phyloP scores from a whole-genome alignment of 2,797 vertebrate genomes.

The Poecilia gillii region DNA sequence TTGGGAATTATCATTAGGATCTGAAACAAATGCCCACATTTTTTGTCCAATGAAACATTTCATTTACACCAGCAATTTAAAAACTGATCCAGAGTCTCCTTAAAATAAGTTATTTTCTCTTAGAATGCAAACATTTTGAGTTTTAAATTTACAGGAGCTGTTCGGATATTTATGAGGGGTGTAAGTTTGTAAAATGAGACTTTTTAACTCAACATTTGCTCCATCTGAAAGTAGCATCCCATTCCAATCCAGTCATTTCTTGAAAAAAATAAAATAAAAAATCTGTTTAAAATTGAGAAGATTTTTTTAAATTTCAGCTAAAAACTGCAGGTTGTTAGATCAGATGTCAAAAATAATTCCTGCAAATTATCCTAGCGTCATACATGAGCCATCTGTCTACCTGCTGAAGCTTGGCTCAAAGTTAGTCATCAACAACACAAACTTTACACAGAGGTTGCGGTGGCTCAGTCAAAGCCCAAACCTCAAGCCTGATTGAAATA shows the following conservation, averaged over 20 bases:
- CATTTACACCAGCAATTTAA: neutral
- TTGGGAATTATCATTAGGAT: neutral
- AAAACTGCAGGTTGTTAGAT: neutral
- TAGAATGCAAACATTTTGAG: neutral
- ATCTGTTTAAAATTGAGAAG: neutral
- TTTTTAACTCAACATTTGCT: neutral
- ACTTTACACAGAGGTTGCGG: neutral
- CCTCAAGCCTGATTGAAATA: neutral
- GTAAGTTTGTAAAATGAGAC: neutral
- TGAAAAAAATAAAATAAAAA: neutral
- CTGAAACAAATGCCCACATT: neutral
- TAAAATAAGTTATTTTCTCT: neutral
- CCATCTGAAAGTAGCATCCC: too few species aligned
- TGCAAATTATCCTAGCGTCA: neutral
- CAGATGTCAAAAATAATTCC: neutral
- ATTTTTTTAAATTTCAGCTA: neutral
- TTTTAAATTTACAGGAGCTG: neutral
- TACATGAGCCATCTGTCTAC: neutral
- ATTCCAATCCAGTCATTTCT: too few species aligned
- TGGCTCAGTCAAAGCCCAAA: neutral
- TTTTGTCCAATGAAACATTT: neutral
- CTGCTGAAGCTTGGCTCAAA: neutral
- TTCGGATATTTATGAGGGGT: neutral
- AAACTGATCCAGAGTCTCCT: neutral
- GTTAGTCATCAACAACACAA: neutral